Conservation (phyloP, 2,888 invertebrate species). For the Operophtera brumata region DNA sequence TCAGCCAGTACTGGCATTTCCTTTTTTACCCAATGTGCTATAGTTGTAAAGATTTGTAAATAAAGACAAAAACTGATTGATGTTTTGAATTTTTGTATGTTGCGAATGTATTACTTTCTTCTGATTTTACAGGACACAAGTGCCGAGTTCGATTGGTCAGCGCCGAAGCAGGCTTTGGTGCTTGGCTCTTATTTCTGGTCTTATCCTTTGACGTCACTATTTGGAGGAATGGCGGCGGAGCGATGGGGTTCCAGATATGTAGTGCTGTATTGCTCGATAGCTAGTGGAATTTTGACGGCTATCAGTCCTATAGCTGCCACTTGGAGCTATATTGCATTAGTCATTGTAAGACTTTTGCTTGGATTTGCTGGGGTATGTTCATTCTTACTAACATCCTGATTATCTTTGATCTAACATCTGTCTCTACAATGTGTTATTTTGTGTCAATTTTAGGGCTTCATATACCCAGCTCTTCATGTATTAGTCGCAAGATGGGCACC, state of each 20-base stretch:
- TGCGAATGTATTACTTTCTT: not conserved
- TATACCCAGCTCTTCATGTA: slow-evolving; percentile 83
- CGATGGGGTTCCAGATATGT: slow-evolving; percentile 82
- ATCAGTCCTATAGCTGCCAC: slow-evolving; percentile 82
- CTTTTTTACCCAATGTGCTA: not conserved
- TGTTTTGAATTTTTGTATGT: not conserved
- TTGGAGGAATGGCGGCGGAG: slow-evolving; percentile 85
- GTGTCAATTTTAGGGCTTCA: slow-evolving; percentile 71
- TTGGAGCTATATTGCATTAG: slow-evolving; percentile 78
- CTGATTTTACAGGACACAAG: slow-evolving; percentile 31
- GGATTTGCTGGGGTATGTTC: slow-evolving; percentile 83
- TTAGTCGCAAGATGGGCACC: slow-evolving; percentile 87
- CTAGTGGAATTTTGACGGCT: slow-evolving; percentile 79
- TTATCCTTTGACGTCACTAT: slow-evolving; percentile 83
- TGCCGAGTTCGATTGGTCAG: slow-evolving; percentile 78
- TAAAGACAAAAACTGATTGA: not conserved
- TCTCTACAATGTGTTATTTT: not conserved
- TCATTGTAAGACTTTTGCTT: slow-evolving; percentile 79
- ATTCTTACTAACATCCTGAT: not conserved
- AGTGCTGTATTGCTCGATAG: slow-evolving; percentile 75
- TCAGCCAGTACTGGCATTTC: not conserved
- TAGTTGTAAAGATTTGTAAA: not conserved
- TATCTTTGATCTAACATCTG: too few species aligned
- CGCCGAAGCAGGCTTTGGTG: slow-evolving; percentile 82
- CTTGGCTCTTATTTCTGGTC: slow-evolving; percentile 86